Conservation (phyloP, 2,113 vertebrate species). For the Tursiops truncatus region DNA sequence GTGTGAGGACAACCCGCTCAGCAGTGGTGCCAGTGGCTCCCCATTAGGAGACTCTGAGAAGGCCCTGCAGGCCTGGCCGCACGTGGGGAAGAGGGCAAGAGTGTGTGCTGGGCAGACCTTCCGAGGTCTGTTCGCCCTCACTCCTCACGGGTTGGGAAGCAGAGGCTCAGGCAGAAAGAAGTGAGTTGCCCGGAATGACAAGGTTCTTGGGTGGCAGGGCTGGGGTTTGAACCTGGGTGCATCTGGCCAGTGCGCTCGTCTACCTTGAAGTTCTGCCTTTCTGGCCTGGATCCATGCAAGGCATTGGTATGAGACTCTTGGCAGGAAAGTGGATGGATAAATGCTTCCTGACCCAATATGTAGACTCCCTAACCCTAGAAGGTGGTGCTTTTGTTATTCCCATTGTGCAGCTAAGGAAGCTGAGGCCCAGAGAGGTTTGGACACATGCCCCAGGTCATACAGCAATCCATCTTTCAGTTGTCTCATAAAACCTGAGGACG, state of each 20-base stretch:
- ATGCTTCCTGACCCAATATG: neutral
- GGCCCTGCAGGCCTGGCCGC: neutral
- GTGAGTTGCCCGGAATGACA: neutral
- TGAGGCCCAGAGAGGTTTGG: neutral
- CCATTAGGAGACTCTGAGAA: neutral
- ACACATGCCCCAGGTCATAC: neutral
- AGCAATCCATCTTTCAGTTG: neutral
- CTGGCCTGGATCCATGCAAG: neutral
- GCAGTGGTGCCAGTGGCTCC: neutral
- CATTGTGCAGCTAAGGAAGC: neutral
- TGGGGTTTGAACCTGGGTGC: neutral
- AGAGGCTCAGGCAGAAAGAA: neutral
- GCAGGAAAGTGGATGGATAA: too few species aligned
- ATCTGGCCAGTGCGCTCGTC: neutral
- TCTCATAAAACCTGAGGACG: neutral
- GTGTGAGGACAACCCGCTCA: rapidly evolving
- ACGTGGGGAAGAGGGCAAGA: rapidly evolving
- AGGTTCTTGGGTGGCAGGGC: neutral
- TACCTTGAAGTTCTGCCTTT: neutral
- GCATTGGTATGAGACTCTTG: neutral
- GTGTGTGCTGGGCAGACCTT: neutral
- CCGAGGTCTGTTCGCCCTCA: neutral
- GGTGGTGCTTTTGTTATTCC: neutral
- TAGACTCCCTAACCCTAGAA: neutral
- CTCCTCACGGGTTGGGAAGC: neutral